A percentile compares a stretch with the other conserved stretches of the same genome.
Evolutionary conservation across 2,888 invertebrate species (phyloP).

Genomic region (Folsomia candida): DNA sequence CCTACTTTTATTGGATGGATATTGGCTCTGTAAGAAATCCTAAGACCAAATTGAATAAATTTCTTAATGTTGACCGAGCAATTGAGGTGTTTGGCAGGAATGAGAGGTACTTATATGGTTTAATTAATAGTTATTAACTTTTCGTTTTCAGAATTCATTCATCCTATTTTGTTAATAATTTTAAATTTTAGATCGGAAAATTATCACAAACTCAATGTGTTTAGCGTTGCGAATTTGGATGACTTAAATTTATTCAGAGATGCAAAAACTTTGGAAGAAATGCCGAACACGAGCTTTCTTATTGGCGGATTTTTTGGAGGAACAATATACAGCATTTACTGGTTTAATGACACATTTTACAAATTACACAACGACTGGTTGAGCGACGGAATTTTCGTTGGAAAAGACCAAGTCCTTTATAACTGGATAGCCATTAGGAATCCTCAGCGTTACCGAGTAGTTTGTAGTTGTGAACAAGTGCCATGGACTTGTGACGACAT

Average conservation of each 20-base stretch:
- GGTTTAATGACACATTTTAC: not conserved
- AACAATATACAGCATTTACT: not conserved
- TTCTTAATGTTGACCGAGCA: not conserved
- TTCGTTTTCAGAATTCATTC: too few relatives aligned
- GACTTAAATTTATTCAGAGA: not conserved
- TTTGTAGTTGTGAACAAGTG: not conserved
- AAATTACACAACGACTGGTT: not conserved
- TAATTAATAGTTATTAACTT: too few relatives aligned
- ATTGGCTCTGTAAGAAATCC: not conserved
- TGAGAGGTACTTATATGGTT: too few relatives aligned
- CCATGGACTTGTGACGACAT: not conserved
- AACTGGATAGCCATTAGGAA: not conserved
- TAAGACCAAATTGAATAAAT: not conserved
- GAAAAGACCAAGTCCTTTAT: not conserved
- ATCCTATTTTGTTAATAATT: too few relatives aligned
- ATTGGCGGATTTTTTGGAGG: conserved; percentile 5
- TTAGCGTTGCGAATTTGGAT: not conserved
- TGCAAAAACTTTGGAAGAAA: not conserved
- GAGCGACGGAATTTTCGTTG: not conserved
- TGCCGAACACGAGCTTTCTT: not conserved
- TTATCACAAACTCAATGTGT: not conserved
- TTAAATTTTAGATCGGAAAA: not conserved
- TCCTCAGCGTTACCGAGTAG: not conserved
- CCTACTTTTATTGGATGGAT: conserved; percentile 1
- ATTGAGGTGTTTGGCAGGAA: not conserved